Percentiles rank a stretch among this genome's conserved stretches.
Conservation (phyloP, 2,888 invertebrate species). For the Lasioglossum marginatum region DNA sequence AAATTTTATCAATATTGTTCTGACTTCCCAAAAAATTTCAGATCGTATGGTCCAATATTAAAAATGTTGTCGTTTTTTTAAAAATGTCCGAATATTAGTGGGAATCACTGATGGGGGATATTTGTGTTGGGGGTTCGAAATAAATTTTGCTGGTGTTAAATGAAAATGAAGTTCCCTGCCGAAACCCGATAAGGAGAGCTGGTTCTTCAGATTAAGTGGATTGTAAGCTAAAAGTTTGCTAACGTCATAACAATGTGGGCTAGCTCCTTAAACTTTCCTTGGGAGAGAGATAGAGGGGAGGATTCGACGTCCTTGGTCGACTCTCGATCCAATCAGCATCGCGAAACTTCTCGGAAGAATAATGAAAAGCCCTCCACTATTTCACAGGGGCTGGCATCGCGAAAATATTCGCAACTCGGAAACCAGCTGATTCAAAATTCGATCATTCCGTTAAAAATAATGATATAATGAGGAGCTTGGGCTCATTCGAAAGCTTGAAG, state of each 20-base stretch:
- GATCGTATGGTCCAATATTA: too few species aligned
- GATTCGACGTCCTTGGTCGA: background rate
- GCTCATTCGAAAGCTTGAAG: background rate
- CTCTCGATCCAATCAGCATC: slow-evolving; percentile 64
- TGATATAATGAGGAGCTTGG: fast-evolving
- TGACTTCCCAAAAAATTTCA: too few species aligned
- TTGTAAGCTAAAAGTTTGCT: slow-evolving; percentile 68
- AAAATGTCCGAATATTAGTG: too few species aligned
- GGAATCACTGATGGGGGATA: too few species aligned
- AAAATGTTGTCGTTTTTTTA: too few species aligned
- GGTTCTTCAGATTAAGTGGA: slow-evolving; percentile 66
- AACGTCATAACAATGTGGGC: slow-evolving; percentile 66
- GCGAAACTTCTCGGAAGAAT: slow-evolving; percentile 59
- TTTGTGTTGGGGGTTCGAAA: background rate
- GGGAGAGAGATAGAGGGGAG: background rate
- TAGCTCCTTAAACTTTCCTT: slow-evolving; percentile 52
- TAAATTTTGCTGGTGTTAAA: slow-evolving; percentile 34
- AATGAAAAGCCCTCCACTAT: slow-evolving; percentile 48
- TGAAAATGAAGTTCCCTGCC: slow-evolving; percentile 55
- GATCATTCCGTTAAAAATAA: background rate
- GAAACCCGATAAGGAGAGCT: slow-evolving; percentile 60
- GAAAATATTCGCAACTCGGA: background rate
- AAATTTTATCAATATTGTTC: too few species aligned
- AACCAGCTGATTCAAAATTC: background rate
- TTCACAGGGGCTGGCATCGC: slow-evolving; percentile 18